Base-by-base conservation (phyloP, 2,797 vertebrate species). In the Huso huso region DNA sequence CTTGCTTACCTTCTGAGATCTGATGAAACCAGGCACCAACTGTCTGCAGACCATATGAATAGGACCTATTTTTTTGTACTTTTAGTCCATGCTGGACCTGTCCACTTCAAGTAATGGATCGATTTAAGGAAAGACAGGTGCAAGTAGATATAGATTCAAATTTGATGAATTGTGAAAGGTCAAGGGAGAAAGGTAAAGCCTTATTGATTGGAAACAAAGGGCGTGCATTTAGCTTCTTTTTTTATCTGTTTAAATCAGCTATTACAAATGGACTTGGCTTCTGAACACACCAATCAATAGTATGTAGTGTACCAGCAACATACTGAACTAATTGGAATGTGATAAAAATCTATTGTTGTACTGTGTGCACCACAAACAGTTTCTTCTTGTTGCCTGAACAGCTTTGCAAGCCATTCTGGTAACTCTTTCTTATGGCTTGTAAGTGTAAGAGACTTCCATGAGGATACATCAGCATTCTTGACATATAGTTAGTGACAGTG, bases 181-280 rank as follows among this genome's bases (percentile, higher is more conserved):
- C 63, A 48, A 64, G 13, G 64, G 58, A 65, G 63, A 60, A 63
- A 50, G 18, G 66, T 12, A 70, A 66, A 70, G 37, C 64, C 69
- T 6, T 8, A 73, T 73, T 60, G 59, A 76, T 62, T 76, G 64
- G 74, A 76, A 76, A 66, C 50, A 11, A n/a, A 63, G 18, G 15
- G 3, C 15, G 10, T n/a, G 15, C 15, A 11, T 58, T 11, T 58
- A 58, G 10, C 11, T 58, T 58, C 15, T 58, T 58, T 58, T 12
- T 58, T 37, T 64, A 63, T 62, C 73, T 77, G 73, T 61, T 69
- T 76, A 72, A 74, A 73, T 72, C 69, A 79, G 66, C 13, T 2
- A 1, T 73, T 75, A 67, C 67, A 75, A 78, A 72, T 51, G 66
- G 75, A 63, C 68, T 70, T 61, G 66, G 1, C 69, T 78, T 73